These are phyloP conservation scores for Struthio camelus DNA, from an alignment of 2,113 vertebrate genomes.

Conservation along the genomic window DNA sequence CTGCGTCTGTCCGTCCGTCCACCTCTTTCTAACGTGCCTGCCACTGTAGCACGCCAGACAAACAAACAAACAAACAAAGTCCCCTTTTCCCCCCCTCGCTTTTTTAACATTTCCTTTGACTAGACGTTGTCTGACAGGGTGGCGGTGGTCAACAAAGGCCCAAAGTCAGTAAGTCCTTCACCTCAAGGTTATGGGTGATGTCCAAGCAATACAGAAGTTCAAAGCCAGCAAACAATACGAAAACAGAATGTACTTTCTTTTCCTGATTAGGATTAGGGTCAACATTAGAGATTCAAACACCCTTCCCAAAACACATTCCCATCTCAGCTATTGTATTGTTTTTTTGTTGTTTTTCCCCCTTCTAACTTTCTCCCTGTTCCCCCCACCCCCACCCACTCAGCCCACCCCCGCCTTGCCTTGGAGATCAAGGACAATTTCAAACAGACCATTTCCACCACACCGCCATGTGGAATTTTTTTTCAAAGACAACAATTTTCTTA, in stretches of 20 bases:
- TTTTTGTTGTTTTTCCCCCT: neutral
- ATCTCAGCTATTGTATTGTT: constrained; percentile 25
- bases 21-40: constrained; percentile 32
- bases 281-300: neutral
- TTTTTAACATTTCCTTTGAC: constrained; percentile 26
- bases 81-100: neutral
- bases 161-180: constrained; percentile 71
- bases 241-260: constrained; percentile 63
- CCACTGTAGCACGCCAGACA: constrained; percentile 27
- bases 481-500: neutral
- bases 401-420: neutral
- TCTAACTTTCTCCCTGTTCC: neutral
- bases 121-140: constrained; percentile 42
- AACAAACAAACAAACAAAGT: constrained; percentile 70
- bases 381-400: accelerated
- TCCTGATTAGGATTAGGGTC: neutral
- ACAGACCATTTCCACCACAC: neutral
- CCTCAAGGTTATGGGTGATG: constrained; percentile 84
- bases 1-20: constrained; percentile 35
- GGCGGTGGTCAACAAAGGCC: constrained; percentile 72
- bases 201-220: constrained; percentile 84
- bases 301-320: neutral
- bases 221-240: constrained; percentile 80
- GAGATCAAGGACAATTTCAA: constrained; percentile 55
- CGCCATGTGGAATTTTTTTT: neutral